Conservation (phyloP, 2,888 invertebrate species). For the Pseudococcus viburni region DNA sequence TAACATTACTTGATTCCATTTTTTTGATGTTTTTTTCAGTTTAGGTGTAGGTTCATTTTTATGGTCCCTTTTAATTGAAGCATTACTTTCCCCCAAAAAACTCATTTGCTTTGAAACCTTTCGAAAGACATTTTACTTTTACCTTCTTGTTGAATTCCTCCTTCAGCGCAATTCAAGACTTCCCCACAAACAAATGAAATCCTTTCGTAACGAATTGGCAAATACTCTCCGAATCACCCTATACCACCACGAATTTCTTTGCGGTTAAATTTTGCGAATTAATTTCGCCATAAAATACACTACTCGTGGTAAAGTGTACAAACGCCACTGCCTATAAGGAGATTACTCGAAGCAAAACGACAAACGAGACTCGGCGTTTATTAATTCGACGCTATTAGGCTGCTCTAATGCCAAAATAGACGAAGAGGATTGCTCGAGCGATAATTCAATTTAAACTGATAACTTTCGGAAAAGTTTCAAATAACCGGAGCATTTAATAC, state of each 20-base stretch:
- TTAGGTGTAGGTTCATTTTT: too few species aligned
- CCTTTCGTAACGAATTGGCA: not conserved
- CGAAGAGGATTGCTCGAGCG: not conserved
- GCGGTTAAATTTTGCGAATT: slow-evolving; percentile 27
- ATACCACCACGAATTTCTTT: not conserved
- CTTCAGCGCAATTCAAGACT: not conserved
- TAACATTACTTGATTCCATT: too few species aligned
- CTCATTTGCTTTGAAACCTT: too few species aligned
- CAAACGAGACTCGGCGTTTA: not conserved
- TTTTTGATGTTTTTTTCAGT: too few species aligned
- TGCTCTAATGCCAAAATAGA: not conserved
- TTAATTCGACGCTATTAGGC: not conserved
- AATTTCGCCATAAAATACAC: slow-evolving; percentile 11
- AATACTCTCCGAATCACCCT: not conserved
- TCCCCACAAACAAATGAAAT: not conserved
- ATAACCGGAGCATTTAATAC: slow-evolving; percentile 11
- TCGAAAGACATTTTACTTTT: not conserved
- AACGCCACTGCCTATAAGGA: slow-evolving; percentile 1
- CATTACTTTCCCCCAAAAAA: too few species aligned
- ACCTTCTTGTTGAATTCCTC: not conserved
- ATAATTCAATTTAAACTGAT: slow-evolving; percentile 47
- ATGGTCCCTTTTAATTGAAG: too few species aligned
- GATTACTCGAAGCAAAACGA: slow-evolving; percentile 1
- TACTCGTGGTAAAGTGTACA: not conserved
- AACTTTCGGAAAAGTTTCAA: slow-evolving; percentile 35